Evolutionary conservation across 2,888 invertebrate genomes (phyloP), one percentile per base, ranked within the genome.

Genomic region (Apodemia mormo): DNA sequence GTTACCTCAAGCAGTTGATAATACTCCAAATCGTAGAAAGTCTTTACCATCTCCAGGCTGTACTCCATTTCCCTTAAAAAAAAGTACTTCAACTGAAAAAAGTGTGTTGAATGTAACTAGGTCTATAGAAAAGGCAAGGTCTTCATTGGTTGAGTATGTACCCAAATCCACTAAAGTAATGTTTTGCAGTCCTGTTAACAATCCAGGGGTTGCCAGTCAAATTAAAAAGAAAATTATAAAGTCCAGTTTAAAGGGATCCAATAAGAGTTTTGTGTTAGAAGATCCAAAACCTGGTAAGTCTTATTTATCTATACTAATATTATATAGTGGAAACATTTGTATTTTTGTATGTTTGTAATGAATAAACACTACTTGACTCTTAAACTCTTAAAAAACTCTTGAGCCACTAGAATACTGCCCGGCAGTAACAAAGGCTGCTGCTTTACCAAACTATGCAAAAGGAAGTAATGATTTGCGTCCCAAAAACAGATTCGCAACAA

Each of bases 231-330:
- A 88, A 73, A 78, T 93, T 22, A 91, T 94, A 70, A 94, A 93
- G 74, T 94, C 93, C 1, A 94, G 87, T 68, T 78, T 94, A 73
- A 94, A 94, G 71, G 93, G 93, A 2, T 93, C 93, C 1, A 91
- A 88, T 66, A 94, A 93, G 77, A 93, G 92, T 76, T 93, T 93
- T 43, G 77, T 92, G 12, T 87, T 89, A 81, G 87, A 91, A 70
- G 87, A 90, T 1, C 54, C n/a, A 22, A 54, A 54, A 54, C 85
- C 73, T 74, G 81, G 93, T 92, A 74, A 88, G 87, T 58, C 67
- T 40, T 64, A 1, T 49, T 49, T 2, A 37, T 37, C 37, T 37
- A 37, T 3, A 37, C 37, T 37, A 37, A 43, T 9, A 33, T 33
- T 2, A 37, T 37, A 5, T 5, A 37, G 37, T 22, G 22, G 22